These are phyloP conservation scores for Hippasteria phrygiana DNA, from an alignment of 53 echinoderm and acorn worm species.

Conservation along the genomic window DNA sequence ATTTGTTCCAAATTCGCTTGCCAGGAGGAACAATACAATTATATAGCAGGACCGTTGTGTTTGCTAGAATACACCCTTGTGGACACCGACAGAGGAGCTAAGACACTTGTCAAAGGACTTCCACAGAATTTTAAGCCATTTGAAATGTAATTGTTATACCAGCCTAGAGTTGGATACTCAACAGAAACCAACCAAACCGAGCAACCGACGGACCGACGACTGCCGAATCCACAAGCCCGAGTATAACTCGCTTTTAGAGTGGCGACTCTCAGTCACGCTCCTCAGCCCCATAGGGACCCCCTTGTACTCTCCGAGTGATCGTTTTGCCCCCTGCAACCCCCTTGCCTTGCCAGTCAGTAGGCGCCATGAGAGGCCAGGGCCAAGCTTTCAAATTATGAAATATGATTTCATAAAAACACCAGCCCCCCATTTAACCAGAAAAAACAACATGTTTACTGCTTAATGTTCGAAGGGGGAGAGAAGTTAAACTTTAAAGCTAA, in stretches of 20 bases:
- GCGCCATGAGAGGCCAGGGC: neutral
- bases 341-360: conserved; percentile 25
- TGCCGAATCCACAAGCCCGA: neutral
- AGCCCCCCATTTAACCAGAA: neutral
- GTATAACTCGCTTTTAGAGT: neutral
- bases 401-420: conserved; percentile 60
- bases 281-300: conserved; percentile 33
- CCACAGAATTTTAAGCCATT: no score
- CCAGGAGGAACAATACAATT: no score
- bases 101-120: neutral
- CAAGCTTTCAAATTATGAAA: conserved; percentile 50
- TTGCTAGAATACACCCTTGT: no score
- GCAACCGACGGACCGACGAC: neutral
- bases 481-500: neutral
- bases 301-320: conserved; percentile 51
- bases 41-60: no score
- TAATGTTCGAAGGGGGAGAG: conserved; percentile 9
- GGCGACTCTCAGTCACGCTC: conserved; percentile 54
- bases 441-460: neutral
- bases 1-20: no score
- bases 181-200: neutral
- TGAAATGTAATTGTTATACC: no score
- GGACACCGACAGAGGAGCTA: no score
- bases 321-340: conserved; percentile 32
- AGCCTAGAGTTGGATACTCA: no score